Evolutionary conservation across 2,888 invertebrate genomes (phyloP).

Genomic region (Ormyrus rosae): DNA sequence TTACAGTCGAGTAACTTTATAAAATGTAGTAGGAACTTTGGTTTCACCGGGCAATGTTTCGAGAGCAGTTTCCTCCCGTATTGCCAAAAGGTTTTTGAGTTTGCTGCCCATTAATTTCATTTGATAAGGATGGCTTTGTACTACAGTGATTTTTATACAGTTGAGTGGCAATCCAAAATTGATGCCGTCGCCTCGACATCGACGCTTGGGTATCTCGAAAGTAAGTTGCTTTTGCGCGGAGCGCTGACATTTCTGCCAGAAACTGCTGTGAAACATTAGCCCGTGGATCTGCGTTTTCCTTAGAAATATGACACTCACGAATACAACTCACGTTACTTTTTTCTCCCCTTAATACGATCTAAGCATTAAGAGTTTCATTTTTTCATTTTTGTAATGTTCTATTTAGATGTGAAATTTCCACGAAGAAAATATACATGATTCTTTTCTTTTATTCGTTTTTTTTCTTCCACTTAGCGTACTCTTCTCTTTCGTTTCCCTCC

Average conservation of each 20-base stretch:
- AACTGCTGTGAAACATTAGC: conserved; percentile 75
- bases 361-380: conserved; percentile 59
- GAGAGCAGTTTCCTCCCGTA: conserved; percentile 72
- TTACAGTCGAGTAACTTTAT: conserved; percentile 75
- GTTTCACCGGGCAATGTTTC: conserved; percentile 79
- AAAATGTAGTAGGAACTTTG: conserved; percentile 80
- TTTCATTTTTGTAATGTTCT: conserved; percentile 57
- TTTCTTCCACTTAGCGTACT: conserved; percentile 53
- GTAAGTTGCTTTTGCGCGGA: conserved; percentile 57
- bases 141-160: conserved; percentile 58
- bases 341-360: conserved; percentile 63
- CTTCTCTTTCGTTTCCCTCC: conserved; percentile 52
- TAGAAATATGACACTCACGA: conserved; percentile 76
- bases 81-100: conserved; percentile 54
- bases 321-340: conserved; percentile 68
- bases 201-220: conserved; percentile 51
- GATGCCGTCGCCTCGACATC: conserved; percentile 47
- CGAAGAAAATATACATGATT: conserved; percentile 76
- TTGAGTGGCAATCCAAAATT: conserved; percentile 55
- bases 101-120: conserved; percentile 53
- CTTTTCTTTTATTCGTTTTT: conserved; percentile 61
- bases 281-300: conserved; percentile 75
- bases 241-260: conserved; percentile 67
- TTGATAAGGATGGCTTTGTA: conserved; percentile 54
- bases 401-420: conserved; percentile 65